Base-by-base conservation (phyloP, 2,797 vertebrate species). In the Arrhamphus sclerolepis region DNA sequence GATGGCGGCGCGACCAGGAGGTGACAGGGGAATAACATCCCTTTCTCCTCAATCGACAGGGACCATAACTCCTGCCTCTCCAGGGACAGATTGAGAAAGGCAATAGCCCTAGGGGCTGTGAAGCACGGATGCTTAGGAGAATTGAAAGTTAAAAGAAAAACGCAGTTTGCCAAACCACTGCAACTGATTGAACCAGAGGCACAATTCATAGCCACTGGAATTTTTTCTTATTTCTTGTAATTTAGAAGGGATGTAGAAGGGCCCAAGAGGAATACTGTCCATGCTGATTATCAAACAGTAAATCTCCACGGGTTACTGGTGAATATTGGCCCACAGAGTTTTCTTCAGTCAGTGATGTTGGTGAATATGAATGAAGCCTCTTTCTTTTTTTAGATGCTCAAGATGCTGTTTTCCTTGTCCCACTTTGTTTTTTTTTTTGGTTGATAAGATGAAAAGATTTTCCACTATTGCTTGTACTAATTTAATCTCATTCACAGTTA, bases 21-120 rank as follows among this genome's bases (percentile, higher is more conserved):
- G 94, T 96, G 97, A 98, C 97, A 97, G 91, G 95, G 96, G 96
- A 98, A 97, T 98, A 98, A 98, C 97, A 98, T 96, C 96, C 96
- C 95, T 98, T 98, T 99, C 97, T 98, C 95, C 95, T 95, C 95
- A 94, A 93, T 94, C 92, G 96, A 99, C 97, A 98, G 94, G 95
- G 94, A 94, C 94, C 95, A 98, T 99, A 98, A 99, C 96, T 99
- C 96, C 95, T 98, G 91, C 71, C 89, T 95, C 97, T 94, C 97
- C 89, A 88, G 97, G 97, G 97, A 98, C 95, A 98, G 96, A 99
- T 96, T 98, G 96, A 96, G 95, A 97, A 98, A 97, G 97, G 96
- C 96, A 96, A 97, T 97, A 96, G 95, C 95, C 95, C 89, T 87
- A 92, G 93, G 91, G 94, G 94, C 95, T 94, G 94, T 97, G 96